phyloP scores from a whole-genome alignment of 1,140 invertebrate species.

The Anthonomus grandis region DNA sequence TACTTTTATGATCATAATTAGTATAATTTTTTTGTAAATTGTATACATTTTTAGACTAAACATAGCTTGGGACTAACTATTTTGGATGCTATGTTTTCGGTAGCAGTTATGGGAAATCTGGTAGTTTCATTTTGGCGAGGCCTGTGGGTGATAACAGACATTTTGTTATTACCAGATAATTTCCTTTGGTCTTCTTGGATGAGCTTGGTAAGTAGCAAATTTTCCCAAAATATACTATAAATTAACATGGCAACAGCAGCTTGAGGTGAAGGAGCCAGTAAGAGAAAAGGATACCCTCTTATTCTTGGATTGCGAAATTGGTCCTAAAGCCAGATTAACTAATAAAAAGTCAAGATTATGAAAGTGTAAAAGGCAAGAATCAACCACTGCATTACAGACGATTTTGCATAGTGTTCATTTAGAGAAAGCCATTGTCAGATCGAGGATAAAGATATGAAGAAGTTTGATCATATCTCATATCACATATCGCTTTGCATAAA shows the following conservation, averaged over 20 bases:
- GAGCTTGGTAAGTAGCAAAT: constrained; percentile 13
- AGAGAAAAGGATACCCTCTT: not conserved
- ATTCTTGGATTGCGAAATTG: no score
- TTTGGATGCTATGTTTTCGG: constrained; percentile 17
- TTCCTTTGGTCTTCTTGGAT: constrained; percentile 14
- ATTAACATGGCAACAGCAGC: not conserved
- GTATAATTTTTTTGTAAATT: not conserved
- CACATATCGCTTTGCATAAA: no score
- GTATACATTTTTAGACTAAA: constrained; percentile 9
- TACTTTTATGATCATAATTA: no score
- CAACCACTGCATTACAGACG: no score
- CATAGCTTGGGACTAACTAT: not conserved
- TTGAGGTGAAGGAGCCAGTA: not conserved
- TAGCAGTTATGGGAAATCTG: constrained; percentile 17
- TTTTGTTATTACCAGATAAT: constrained; percentile 18
- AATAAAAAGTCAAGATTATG: no score
- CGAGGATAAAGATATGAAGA: no score
- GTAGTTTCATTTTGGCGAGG: constrained; percentile 22
- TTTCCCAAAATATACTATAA: not conserved
- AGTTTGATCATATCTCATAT: no score
- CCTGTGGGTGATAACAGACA: constrained; percentile 8
- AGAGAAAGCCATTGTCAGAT: no score
- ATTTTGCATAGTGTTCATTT: no score
- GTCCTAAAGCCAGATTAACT: no score
- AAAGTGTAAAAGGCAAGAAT: no score